Conservation (phyloP, 2,888 invertebrate genomes). For the Hyles lineata region DNA sequence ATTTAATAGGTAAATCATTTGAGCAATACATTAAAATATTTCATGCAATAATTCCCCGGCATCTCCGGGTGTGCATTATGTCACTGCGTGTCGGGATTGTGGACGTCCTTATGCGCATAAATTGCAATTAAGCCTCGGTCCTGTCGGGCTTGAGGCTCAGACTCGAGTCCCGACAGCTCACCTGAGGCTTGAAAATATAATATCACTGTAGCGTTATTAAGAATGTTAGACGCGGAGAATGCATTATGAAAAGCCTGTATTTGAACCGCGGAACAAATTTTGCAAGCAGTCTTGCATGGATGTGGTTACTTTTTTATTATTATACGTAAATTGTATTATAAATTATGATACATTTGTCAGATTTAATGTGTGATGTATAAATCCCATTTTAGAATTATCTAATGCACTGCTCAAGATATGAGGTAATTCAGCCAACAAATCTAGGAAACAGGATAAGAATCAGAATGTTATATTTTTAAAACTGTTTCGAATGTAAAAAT, state of each 20-base stretch:
- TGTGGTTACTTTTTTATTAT: neutral
- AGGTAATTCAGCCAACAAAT: too few relatives aligned
- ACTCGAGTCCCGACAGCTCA: slow-evolving; percentile 20
- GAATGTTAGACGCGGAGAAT: neutral
- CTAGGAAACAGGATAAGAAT: too few relatives aligned
- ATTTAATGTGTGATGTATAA: too few relatives aligned
- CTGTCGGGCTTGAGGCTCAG: slow-evolving; percentile 35
- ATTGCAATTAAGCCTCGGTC: slow-evolving; percentile 52
- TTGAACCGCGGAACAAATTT: neutral
- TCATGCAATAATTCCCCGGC: neutral
- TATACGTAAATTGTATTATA: neutral
- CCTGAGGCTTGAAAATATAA: slow-evolving; percentile 35
- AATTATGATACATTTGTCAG: neutral
- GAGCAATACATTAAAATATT: slow-evolving; percentile 8
- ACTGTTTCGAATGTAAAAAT: too few relatives aligned
- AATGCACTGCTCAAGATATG: too few relatives aligned
- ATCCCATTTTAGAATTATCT: too few relatives aligned
- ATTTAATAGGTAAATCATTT: too few relatives aligned
- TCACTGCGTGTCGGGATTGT: slow-evolving; percentile 32
- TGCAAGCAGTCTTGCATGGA: neutral
- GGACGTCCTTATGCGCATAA: slow-evolving; percentile 43
- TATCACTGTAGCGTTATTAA: slow-evolving; percentile 39
- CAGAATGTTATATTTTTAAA: too few relatives aligned
- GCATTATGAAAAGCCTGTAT: neutral
- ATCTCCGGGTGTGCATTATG: slow-evolving; percentile 25